These are phyloP conservation scores for Syritta pipiens DNA, from an alignment of 2,888 invertebrate genomes.

Conservation along the genomic window DNA sequence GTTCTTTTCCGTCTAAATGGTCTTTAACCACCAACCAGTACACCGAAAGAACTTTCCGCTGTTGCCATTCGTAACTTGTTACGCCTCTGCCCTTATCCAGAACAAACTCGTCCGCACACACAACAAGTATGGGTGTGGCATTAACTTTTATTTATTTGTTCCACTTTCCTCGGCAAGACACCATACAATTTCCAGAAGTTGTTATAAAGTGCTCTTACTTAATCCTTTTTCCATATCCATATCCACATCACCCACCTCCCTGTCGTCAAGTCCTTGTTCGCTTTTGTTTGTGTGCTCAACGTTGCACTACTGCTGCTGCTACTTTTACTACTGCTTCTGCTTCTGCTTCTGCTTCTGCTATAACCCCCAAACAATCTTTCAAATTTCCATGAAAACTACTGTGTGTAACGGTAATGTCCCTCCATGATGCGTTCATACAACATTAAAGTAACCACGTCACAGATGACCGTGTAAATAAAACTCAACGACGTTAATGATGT, in stretches of 20 bases:
- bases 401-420: slow-evolving; percentile 17
- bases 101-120: not conserved
- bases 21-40: too few species aligned
- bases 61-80: too few species aligned
- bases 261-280: too few species aligned
- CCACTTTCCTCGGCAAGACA: not conserved
- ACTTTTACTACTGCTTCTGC: too few species aligned
- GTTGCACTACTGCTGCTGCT: too few species aligned
- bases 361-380: not conserved
- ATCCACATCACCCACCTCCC: too few species aligned
- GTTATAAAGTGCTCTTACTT: not conserved
- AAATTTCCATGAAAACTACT: slow-evolving; percentile 29
- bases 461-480: slow-evolving; percentile 66
- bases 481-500: slow-evolving; percentile 56
- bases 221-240: slow-evolving; percentile 1
- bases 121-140: not conserved
- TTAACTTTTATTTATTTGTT: not conserved
- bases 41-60: too few species aligned
- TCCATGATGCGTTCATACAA: slow-evolving; percentile 37
- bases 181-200: not conserved
- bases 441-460: slow-evolving; percentile 46
- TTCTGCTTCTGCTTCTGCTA: too few species aligned
- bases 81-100: too few species aligned
- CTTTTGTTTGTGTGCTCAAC: too few species aligned
- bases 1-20: too few species aligned